These are phyloP conservation scores for Amazona vittata DNA, from an alignment of 2,113 vertebrate genomes.

Conservation along the genomic window DNA sequence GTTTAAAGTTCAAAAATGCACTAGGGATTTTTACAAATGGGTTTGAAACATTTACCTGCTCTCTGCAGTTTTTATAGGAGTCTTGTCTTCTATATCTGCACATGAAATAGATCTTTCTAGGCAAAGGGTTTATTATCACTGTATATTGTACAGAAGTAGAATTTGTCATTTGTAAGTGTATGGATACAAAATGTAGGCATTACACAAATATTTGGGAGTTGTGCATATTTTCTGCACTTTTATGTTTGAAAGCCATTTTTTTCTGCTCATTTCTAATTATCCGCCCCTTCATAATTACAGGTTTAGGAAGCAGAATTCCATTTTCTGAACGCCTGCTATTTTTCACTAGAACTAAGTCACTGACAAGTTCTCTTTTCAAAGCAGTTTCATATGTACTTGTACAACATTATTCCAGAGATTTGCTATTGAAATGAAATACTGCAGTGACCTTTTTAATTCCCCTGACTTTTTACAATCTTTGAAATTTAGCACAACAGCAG, in stretches of 20 bases:
- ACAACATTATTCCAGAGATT: constrained; percentile 70
- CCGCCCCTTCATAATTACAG: neutral
- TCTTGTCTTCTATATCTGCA: neutral
- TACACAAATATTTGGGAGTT: neutral
- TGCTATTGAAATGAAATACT: constrained; percentile 77
- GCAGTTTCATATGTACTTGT: constrained; percentile 45
- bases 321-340: neutral
- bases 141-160: neutral
- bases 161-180: neutral
- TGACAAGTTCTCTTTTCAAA: constrained; percentile 45
- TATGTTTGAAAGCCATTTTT: neutral
- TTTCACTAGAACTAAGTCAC: constrained; percentile 43
- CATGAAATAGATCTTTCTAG: neutral
- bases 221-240: neutral
- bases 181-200: neutral
- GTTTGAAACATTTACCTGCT: neutral
- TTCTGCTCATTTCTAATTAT: neutral
- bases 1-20: neutral
- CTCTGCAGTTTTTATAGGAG: neutral
- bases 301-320: neutral
- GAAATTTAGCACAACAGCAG: constrained; percentile 80
- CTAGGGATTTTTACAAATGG: neutral
- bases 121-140: neutral
- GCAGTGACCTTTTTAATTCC: constrained; percentile 79
- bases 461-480: constrained; percentile 79